A percentile compares a stretch with the other conserved stretches of the same genome.
Evolutionary conservation across 2,888 invertebrate genomes (phyloP).

Genomic region (Agrochola litura): DNA sequence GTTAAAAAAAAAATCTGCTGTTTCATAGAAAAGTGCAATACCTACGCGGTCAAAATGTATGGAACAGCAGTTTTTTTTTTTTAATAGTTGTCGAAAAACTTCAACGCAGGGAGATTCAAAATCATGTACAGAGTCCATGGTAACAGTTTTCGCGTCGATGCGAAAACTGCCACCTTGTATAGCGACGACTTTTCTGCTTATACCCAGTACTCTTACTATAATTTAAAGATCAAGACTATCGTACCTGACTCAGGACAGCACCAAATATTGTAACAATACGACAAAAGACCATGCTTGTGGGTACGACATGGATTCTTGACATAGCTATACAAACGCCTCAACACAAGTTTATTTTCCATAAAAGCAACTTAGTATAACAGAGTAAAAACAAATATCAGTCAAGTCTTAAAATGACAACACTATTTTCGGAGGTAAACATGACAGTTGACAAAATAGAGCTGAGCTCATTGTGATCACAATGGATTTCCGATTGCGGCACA

Average conservation of each 20-base stretch:
- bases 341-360: slow-evolving; percentile 13
- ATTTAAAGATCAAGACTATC: neutral
- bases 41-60: no score
- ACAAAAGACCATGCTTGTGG: neutral
- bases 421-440: slow-evolving; percentile 58
- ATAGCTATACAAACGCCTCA: slow-evolving; percentile 6
- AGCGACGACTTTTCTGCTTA: slow-evolving; percentile 4
- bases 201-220: neutral
- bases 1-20: no score
- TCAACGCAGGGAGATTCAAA: no score
- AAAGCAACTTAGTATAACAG: slow-evolving; percentile 32
- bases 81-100: no score
- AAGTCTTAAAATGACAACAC: slow-evolving; percentile 43
- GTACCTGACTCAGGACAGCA: neutral
- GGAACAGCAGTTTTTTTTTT: no score
- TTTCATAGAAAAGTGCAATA: no score
- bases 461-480: slow-evolving; percentile 66
- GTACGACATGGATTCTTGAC: neutral
- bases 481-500: slow-evolving; percentile 68
- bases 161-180: no score
- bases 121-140: no score
- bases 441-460: slow-evolving; percentile 63
- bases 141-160: no score
- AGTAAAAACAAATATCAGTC: slow-evolving; percentile 41
- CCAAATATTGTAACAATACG: neutral